Evolutionary conservation across 1,140 invertebrate species (phyloP).

Genomic region (Euschistus heros): DNA sequence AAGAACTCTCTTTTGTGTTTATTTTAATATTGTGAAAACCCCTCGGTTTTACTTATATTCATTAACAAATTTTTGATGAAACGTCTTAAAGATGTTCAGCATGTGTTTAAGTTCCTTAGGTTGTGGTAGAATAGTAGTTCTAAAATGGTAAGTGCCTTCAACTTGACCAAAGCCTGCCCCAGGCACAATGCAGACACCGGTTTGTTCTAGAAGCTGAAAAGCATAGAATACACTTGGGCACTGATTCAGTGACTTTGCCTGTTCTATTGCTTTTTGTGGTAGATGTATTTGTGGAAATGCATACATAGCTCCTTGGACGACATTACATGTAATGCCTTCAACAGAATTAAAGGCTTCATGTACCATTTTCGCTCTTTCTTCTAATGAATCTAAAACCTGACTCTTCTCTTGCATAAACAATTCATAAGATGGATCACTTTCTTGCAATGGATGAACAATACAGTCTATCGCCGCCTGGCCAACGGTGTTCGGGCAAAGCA

Average conservation of each 20-base stretch:
- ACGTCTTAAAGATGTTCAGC: slow-evolving; percentile 72
- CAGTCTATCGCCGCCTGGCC: slow-evolving; percentile 70
- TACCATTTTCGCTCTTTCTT: slow-evolving; percentile 67
- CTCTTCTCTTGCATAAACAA: slow-evolving; percentile 58
- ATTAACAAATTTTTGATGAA: slow-evolving; percentile 77
- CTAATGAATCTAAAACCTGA: slow-evolving; percentile 67
- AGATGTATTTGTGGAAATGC: slow-evolving; percentile 72
- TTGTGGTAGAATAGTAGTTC: slow-evolving; percentile 69
- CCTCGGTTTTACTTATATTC: slow-evolving; percentile 45
- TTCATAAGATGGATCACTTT: slow-evolving; percentile 50
- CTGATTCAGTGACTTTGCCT: slow-evolving; percentile 57
- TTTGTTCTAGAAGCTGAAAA: slow-evolving; percentile 83
- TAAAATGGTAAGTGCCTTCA: slow-evolving; percentile 90
- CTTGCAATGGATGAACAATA: slow-evolving; percentile 54
- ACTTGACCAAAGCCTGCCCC: slow-evolving; percentile 92
- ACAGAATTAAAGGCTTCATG: slow-evolving; percentile 73
- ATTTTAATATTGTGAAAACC: no score
- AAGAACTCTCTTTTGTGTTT: no score
- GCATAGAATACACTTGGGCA: slow-evolving; percentile 89
- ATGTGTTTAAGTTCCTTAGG: slow-evolving; percentile 72
- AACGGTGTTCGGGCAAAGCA: slow-evolving; percentile 58
- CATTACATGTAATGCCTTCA: slow-evolving; percentile 31
- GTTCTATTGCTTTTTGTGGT: slow-evolving; percentile 65
- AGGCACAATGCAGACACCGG: slow-evolving; percentile 49
- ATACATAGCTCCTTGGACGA: slow-evolving; percentile 81